Evolutionary conservation across 2,797 vertebrate species (phyloP).

Genomic region (Sphenodon punctatus): DNA sequence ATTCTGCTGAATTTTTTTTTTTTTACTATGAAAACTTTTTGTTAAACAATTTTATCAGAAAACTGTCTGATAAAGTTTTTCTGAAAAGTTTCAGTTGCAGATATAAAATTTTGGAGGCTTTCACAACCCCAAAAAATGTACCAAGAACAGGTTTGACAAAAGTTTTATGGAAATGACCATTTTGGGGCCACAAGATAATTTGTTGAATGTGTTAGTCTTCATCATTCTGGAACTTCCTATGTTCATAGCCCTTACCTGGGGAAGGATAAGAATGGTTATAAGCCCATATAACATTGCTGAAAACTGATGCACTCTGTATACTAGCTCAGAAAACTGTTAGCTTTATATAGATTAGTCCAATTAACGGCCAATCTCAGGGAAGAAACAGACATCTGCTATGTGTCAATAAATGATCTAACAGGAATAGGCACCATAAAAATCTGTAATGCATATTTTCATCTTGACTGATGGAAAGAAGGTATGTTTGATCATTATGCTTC

Average conservation of each 20-base stretch:
- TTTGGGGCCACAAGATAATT: too few species aligned
- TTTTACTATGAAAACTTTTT: too few species aligned
- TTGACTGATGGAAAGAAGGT: not conserved
- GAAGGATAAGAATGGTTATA: not conserved
- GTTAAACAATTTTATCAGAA: too few species aligned
- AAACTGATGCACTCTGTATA: not conserved
- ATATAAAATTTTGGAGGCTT: too few species aligned
- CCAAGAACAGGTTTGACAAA: too few species aligned
- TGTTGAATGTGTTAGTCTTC: too few species aligned
- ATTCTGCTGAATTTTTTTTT: too few species aligned
- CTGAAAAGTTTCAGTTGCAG: too few species aligned
- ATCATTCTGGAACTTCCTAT: too few species aligned
- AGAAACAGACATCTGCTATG: slow-evolving; percentile 16
- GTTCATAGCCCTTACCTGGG: slow-evolving; percentile 14
- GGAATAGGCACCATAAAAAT: not conserved
- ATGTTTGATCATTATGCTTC: not conserved
- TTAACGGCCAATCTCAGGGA: slow-evolving; percentile 13
- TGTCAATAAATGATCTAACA: not conserved
- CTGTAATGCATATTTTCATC: not conserved
- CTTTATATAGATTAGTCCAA: not conserved
- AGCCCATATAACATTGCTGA: slow-evolving; percentile 23
- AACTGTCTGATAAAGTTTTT: too few species aligned
- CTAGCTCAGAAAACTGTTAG: not conserved
- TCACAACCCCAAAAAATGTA: too few species aligned
- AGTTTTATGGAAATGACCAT: too few species aligned